phyloP scores from a whole-genome alignment of 2,888 invertebrate species.

The Pachliopta kotzebuea region DNA sequence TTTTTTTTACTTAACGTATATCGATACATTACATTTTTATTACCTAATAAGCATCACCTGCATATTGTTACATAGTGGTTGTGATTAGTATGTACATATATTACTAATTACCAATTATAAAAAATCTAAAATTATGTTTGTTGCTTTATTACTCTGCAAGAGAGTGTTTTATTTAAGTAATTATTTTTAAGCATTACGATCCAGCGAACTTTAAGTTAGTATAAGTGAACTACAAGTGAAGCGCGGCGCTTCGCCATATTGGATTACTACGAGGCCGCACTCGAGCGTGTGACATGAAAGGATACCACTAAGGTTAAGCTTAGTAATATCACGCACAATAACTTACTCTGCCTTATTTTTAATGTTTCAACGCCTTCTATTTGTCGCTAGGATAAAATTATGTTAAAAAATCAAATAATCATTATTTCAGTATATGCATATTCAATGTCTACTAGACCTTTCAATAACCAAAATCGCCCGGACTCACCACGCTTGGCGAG shows the following conservation, averaged over 20 bases:
- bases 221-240: slow-evolving; percentile 58
- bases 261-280: slow-evolving; percentile 70
- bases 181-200: background rate
- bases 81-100: too few species aligned
- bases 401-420: background rate
- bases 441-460: too few species aligned
- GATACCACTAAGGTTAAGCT: slow-evolving; percentile 67
- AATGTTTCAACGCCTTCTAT: slow-evolving; percentile 25
- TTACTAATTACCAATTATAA: too few species aligned
- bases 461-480: too few species aligned
- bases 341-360: slow-evolving; percentile 34
- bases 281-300: slow-evolving; percentile 64
- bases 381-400: slow-evolving; percentile 28
- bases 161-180: background rate
- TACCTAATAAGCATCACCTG: background rate
- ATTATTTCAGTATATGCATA: too few species aligned
- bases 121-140: too few species aligned
- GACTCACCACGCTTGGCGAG: too few species aligned
- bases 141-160: background rate
- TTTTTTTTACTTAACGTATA: background rate
- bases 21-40: background rate
- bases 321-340: slow-evolving; percentile 57
- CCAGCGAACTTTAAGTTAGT: slow-evolving; percentile 36
- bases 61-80: too few species aligned
- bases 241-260: slow-evolving; percentile 67